Base-by-base conservation (phyloP, 2,797 vertebrate genomes). In the Aulostomus chinensis region DNA sequence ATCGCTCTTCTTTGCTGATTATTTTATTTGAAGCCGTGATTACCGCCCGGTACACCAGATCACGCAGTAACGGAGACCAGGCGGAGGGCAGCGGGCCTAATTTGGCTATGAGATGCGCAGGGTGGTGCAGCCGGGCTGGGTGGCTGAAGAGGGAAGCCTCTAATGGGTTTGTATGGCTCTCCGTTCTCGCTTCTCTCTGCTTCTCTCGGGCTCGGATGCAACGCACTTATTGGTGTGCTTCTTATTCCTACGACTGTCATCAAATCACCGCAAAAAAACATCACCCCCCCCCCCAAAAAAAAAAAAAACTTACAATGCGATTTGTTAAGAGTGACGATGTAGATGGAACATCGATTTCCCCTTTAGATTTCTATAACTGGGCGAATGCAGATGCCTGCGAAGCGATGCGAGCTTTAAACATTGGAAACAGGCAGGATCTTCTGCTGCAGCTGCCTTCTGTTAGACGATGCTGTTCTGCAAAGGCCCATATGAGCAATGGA, bases 11-110 rank as follows among this genome's bases (percentile, higher is more conserved):
- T 97, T 94, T 94, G 94, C 94, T 96, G 94, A 98, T 98, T 97
- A 98, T 98, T 98, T 96, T 97, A 96, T 98, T 98, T 98, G 93
- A 93, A 91, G 90, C 92, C 92, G 93, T 97, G 96, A 98, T 98
- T 95, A 96, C 93, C 93, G 92, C 93, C 93, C 93, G 91, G 94
- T 94, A 91, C 93, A 90, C 92, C 94, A 93, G 93, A 95, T 96
- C 95, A 97, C 93, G 94, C 93, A 93, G 92, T 93, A 92, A 93
- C 93, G 92, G 93, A 90, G 94, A 93, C 85, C 94, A 93, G 93
- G 92, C 94, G 92, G 91, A 94, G 94, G 93, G 92, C 93, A 93
- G 87, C 86, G 87, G 91, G 91, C 91, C 90, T 96, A 97, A 97
- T 95, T 94, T 93, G 90, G 85, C 88, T 83, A 91, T 90, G 92